phyloP scores from a whole-genome alignment of 2,113 vertebrate species.

The Psilopogon haemacephalus region DNA sequence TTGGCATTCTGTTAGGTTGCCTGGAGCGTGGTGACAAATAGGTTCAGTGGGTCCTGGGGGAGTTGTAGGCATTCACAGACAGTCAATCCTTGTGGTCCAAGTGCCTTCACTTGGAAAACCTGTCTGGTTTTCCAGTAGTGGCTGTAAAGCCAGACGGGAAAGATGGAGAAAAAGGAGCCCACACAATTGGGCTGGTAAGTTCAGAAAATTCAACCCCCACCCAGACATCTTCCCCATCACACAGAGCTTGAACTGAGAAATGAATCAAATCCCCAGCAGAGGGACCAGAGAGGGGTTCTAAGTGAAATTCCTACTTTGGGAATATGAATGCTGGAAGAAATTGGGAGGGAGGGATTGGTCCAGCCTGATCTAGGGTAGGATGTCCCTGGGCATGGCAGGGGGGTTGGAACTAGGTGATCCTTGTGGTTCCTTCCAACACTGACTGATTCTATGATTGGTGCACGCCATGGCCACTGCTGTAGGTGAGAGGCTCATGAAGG shows the following conservation, averaged over 20 bases:
- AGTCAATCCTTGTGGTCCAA: background rate
- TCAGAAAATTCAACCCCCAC: too few relatives aligned
- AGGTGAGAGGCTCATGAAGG: background rate
- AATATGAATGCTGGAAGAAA: background rate
- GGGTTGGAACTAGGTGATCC: too few relatives aligned
- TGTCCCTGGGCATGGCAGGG: too few relatives aligned
- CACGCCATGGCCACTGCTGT: background rate
- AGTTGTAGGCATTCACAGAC: background rate
- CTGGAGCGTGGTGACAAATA: rapidly evolving
- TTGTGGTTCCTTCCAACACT: too few relatives aligned
- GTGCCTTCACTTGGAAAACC: too few relatives aligned
- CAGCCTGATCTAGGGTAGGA: too few relatives aligned
- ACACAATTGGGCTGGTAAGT: background rate
- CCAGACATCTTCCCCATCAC: background rate
- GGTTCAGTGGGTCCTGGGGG: background rate
- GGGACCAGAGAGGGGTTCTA: background rate
- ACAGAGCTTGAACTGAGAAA: background rate
- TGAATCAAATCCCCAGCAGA: background rate
- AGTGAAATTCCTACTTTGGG: background rate
- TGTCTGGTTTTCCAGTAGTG: too few relatives aligned
- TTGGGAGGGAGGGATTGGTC: background rate
- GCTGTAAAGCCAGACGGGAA: background rate
- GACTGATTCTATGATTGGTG: too few relatives aligned
- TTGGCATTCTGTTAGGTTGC: too few relatives aligned
- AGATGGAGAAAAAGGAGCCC: background rate